A percentile compares a stretch with the other conserved stretches of the same genome.
Conservation (phyloP, 2,888 invertebrate genomes). For the Frankliniella intonsa region DNA sequence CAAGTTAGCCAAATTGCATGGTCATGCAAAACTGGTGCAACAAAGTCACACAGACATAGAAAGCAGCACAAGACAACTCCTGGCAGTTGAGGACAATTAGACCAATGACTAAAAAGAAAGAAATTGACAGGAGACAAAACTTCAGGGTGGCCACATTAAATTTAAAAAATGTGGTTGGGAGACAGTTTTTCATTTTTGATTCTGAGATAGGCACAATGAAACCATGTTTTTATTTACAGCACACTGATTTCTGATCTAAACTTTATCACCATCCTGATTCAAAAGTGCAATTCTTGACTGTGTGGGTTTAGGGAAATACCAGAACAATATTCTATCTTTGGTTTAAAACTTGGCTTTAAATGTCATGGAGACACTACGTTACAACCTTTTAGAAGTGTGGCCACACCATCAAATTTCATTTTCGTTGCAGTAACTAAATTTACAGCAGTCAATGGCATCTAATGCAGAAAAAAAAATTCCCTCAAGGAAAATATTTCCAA, state of each 20-base stretch:
- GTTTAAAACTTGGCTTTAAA: too few relatives aligned
- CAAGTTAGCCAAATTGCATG: neutral
- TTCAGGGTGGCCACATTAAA: neutral
- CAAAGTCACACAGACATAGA: neutral
- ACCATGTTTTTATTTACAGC: too few relatives aligned
- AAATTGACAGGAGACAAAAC: neutral
- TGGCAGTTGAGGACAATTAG: neutral
- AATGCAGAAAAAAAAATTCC: neutral
- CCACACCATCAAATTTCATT: neutral
- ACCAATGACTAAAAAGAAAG: neutral
- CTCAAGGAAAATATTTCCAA: neutral
- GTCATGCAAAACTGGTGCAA: neutral
- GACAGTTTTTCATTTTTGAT: neutral
- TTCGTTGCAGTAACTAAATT: neutral
- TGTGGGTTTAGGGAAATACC: too few relatives aligned
- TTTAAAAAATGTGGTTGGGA: neutral
- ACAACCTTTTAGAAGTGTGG: neutral
- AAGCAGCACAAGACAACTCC: neutral
- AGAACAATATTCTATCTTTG: too few relatives aligned
- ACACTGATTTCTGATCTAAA: too few relatives aligned
- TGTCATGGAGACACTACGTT: too few relatives aligned
- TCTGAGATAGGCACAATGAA: neutral
- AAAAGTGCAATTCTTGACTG: too few relatives aligned
- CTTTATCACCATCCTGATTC: too few relatives aligned
- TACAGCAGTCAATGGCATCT: neutral